A percentile compares a stretch with the other conserved stretches of the same genome.
phyloP scores from a whole-genome alignment of 2,113 vertebrate species.

The Rhinogobius similis region DNA sequence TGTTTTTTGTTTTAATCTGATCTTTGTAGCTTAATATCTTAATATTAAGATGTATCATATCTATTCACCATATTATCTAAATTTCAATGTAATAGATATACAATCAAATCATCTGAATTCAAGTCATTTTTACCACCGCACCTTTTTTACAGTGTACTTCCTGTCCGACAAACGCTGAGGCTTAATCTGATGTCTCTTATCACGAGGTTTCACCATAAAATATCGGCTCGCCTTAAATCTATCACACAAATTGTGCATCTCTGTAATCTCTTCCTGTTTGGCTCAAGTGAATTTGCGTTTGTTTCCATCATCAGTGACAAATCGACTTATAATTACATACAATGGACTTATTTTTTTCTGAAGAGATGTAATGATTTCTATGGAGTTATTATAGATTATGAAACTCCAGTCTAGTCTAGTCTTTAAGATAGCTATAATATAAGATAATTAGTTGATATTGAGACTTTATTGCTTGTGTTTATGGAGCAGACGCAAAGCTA shows the following conservation, averaged over 20 bases:
- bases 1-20: too few species aligned
- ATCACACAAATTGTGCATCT: constrained; percentile 48
- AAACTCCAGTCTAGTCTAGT: background rate
- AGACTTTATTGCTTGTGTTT: constrained; percentile 11
- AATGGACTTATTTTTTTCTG: too few species aligned
- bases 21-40: too few species aligned
- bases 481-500: too few species aligned
- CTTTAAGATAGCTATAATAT: background rate
- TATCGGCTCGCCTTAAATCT: constrained; percentile 20
- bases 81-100: too few species aligned
- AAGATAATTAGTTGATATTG: constrained; percentile 8
- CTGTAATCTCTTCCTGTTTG: constrained; percentile 52
- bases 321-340: background rate
- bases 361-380: background rate
- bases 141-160: constrained; percentile 32
- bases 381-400: background rate
- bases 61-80: too few species aligned
- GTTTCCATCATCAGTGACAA: background rate
- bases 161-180: constrained; percentile 25
- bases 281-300: constrained; percentile 12
- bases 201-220: constrained; percentile 31
- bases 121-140: background rate
- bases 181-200: constrained; percentile 51
- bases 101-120: background rate
- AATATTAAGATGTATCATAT: too few species aligned